A percentile compares a stretch with the other conserved stretches of the same genome.
Conservation (phyloP, 53 echinoderm and acorn worm genomes). For the Holothuria scabra region DNA sequence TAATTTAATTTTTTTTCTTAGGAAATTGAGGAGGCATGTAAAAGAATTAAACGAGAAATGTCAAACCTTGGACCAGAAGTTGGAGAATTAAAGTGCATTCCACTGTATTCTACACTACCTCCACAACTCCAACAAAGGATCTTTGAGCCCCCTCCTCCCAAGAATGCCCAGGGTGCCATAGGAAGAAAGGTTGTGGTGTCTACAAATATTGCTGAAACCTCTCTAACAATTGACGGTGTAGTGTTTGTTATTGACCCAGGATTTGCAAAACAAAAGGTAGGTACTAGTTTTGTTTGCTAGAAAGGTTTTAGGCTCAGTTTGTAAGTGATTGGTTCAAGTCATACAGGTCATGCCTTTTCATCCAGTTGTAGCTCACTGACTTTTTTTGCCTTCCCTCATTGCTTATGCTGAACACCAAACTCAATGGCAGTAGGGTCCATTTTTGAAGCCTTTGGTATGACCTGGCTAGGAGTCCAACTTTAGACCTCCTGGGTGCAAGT, state of each 20-base stretch:
- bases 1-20: neutral
- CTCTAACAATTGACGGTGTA: slow-evolving; percentile 95
- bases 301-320: too few species aligned
- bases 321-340: too few species aligned
- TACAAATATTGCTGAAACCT: slow-evolving; percentile 96
- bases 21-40: slow-evolving; percentile 99
- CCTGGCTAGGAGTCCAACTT: too few species aligned
- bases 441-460: too few species aligned
- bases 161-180: slow-evolving; percentile 88
- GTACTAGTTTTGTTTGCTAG: too few species aligned
- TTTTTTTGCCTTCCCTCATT: too few species aligned
- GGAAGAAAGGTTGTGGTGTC: slow-evolving; percentile 95
- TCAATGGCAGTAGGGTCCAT: too few species aligned
- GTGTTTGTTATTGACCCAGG: slow-evolving; percentile 99
- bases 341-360: too few species aligned
- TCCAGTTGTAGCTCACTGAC: too few species aligned
- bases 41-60: slow-evolving; percentile 88
- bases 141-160: slow-evolving; percentile 90
- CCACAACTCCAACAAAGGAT: slow-evolving; percentile 95
- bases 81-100: slow-evolving; percentile 93
- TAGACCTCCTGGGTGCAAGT: too few species aligned
- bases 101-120: slow-evolving; percentile 96
- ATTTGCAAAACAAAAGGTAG: slow-evolving; percentile 97
- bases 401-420: too few species aligned
- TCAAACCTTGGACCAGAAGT: slow-evolving; percentile 79